Conservation (phyloP, 2,888 invertebrate genomes). For the Temnothorax rugatulus region DNA sequence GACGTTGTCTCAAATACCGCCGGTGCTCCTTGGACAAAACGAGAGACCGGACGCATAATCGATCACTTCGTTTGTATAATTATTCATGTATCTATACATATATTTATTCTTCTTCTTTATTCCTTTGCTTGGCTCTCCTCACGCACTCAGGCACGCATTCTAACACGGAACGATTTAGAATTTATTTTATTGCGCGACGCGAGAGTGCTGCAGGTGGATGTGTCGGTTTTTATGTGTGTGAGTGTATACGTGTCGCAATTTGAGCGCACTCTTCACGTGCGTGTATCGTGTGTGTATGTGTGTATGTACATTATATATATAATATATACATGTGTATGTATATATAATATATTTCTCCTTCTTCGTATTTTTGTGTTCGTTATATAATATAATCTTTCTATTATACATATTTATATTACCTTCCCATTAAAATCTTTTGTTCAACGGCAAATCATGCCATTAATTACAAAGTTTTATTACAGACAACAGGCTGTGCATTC, state of each 20-base stretch:
- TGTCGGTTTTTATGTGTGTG: slow-evolving; percentile 3
- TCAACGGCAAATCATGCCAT: slow-evolving; percentile 57
- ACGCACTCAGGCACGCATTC: slow-evolving; percentile 75
- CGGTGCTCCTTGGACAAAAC: slow-evolving; percentile 60
- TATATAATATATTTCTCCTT: slow-evolving; percentile 63
- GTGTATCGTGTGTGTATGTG: slow-evolving; percentile 47
- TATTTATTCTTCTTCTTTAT: slow-evolving; percentile 47
- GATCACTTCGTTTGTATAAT: slow-evolving; percentile 58
- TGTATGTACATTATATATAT: slow-evolving; percentile 63
- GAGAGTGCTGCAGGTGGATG: slow-evolving; percentile 61
- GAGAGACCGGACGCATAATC: slow-evolving; percentile 61
- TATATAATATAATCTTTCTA: slow-evolving; percentile 66
- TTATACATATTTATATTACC: slow-evolving; percentile 63
- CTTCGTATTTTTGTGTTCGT: slow-evolving; percentile 54
- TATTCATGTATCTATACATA: slow-evolving; percentile 53
- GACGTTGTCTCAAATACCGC: slow-evolving; percentile 56
- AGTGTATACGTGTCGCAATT: slow-evolving; percentile 20
- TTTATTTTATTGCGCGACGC: slow-evolving; percentile 80
- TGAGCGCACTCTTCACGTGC: slow-evolving; percentile 35
- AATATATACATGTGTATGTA: slow-evolving; percentile 32
- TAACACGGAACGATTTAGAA: slow-evolving; percentile 79
- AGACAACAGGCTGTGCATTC: slow-evolving; percentile 61
- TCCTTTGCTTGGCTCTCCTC: slow-evolving; percentile 48
- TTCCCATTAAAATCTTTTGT: slow-evolving; percentile 24
- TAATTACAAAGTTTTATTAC: slow-evolving; percentile 77